phyloP scores from a whole-genome alignment of 2,797 vertebrate genomes.

The Gallinago nigripennis region DNA sequence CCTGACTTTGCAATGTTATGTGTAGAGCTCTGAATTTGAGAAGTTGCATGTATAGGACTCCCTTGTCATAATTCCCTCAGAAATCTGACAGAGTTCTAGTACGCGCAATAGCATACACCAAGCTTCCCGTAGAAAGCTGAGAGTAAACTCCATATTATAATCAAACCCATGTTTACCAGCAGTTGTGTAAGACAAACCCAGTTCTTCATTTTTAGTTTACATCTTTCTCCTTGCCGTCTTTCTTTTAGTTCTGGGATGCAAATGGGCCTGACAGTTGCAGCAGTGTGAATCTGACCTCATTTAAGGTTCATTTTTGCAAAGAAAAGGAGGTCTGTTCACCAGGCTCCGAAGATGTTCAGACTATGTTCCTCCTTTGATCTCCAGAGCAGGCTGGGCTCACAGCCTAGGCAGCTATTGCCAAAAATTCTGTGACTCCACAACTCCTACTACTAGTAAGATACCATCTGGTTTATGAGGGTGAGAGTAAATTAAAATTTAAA shows the following conservation, averaged over 20 bases:
- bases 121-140: not conserved
- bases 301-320: conserved; percentile 3
- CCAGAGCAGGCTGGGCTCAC: not conserved
- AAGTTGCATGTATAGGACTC: not conserved
- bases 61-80: not conserved
- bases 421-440: conserved; percentile 22
- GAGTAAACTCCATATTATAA: not conserved
- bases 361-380: conserved; percentile 31
- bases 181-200: not conserved
- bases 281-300: conserved; percentile 34
- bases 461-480: not conserved
- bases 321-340: conserved; percentile 32
- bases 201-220: not conserved
- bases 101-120: not conserved
- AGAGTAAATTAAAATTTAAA: not conserved
- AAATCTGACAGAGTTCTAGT: not conserved
- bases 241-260: not conserved
- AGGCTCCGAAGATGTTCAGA: conserved; percentile 23
- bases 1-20: not conserved
- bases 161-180: not conserved
- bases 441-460: conserved; percentile 14
- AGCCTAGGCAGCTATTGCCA: conserved; percentile 15
- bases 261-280: conserved; percentile 3
- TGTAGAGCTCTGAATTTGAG: not conserved
- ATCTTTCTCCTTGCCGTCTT: not conserved